A percentile compares a stretch with the other conserved stretches of the same genome.
Conservation (phyloP, 1,140 invertebrate genomes). For the Spodoptera litura region DNA sequence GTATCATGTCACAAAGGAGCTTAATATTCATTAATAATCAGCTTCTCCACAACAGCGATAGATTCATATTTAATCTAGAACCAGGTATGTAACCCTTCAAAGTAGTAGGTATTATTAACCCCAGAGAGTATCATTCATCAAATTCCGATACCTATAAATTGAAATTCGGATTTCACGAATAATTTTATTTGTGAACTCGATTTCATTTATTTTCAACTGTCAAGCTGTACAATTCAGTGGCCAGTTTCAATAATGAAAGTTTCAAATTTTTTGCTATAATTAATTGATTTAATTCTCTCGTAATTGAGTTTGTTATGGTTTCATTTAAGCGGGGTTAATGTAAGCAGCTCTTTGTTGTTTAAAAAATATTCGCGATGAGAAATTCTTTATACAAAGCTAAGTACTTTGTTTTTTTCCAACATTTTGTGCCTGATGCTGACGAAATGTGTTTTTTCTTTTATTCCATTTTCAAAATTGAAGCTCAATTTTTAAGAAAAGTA, state of each 20-base stretch:
- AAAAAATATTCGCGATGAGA: too few species aligned
- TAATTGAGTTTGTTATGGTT: neutral
- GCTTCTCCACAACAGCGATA: neutral
- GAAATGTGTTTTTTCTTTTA: too few species aligned
- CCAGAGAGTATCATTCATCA: conserved; percentile 7
- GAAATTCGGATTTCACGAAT: neutral
- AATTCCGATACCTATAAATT: conserved; percentile 5
- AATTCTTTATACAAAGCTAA: too few species aligned
- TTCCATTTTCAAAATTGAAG: too few species aligned
- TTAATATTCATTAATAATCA: neutral
- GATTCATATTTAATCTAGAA: neutral
- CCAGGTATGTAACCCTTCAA: too few species aligned
- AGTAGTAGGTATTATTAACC: neutral
- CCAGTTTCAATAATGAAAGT: neutral
- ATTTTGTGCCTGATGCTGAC: too few species aligned
- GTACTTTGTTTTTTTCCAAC: too few species aligned
- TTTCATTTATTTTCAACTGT: conserved; percentile 18
- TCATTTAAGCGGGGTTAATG: neutral
- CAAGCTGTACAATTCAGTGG: neutral
- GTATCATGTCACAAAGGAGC: too few species aligned
- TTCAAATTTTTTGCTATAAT: neutral
- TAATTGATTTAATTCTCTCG: neutral
- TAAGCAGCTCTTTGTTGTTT: too few species aligned
- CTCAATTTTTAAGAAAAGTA: too few species aligned
- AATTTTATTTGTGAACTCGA: conserved; percentile 8